These are phyloP conservation scores for Rhombomys opimus DNA, from an alignment of 2,113 vertebrate genomes.

Conservation along the genomic window DNA sequence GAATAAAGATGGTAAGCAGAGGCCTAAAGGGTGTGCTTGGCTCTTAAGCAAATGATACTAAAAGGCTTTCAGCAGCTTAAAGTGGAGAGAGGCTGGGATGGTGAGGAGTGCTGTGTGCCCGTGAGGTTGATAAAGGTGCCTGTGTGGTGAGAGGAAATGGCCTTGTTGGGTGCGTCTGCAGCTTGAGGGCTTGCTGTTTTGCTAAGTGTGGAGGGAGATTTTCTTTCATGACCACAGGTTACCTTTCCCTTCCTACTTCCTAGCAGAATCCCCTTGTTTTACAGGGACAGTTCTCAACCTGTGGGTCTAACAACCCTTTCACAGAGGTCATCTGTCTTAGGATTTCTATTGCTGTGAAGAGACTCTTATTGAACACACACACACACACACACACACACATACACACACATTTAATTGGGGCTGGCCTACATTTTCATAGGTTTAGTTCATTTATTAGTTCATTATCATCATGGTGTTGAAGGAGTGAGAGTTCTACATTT, in stretches of 20 bases:
- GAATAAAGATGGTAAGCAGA: neutral
- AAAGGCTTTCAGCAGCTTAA: neutral
- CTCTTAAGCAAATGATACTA: neutral
- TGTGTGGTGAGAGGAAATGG: neutral
- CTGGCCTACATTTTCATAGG: too few relatives aligned
- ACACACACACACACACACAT: too few relatives aligned
- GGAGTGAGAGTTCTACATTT: too few relatives aligned
- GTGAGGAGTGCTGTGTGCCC: neutral
- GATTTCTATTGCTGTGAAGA: too few relatives aligned
- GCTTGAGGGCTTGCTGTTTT: neutral
- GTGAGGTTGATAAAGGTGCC: neutral
- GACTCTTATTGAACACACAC: too few relatives aligned
- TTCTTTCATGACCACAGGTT: neutral
- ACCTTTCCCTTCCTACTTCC: slow-evolving; percentile 18
- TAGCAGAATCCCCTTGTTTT: neutral
- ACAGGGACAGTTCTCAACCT: neutral
- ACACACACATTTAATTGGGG: too few relatives aligned
- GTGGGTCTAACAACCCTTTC: neutral
- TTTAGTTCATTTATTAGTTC: too few relatives aligned
- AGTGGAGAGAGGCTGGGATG: neutral
- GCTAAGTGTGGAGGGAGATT: slow-evolving; percentile 54
- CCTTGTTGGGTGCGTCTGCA: neutral
- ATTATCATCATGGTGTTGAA: too few relatives aligned
- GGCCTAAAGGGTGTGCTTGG: neutral
- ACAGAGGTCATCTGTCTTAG: neutral